Base-by-base conservation (phyloP, 2,113 vertebrate genomes). In the Hippocampus comes region DNA sequence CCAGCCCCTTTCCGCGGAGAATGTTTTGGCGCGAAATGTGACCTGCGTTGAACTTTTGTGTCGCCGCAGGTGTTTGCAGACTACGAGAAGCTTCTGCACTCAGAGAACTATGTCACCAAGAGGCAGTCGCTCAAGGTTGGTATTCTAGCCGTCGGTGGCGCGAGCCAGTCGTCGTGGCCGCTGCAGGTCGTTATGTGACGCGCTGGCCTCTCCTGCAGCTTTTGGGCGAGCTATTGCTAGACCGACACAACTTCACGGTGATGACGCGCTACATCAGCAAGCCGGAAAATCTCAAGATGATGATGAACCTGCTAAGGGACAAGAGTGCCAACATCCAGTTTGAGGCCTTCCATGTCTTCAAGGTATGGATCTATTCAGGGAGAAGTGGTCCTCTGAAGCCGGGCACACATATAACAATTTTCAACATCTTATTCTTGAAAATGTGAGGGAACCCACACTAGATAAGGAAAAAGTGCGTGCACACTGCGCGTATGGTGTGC, bases 311-410 rank as follows among this genome's bases (percentile, higher is more conserved):
- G 70, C 94, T 99, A 21, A 86, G 95, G 80, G 96, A 98, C 79
- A 97, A 97, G 85, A 98, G 96, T 76, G 93, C 94, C 73, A 99
- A 98, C 91, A 99, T 98, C 80, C 97, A 99, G 89, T 98, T 98
- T 86, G 97, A 99, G 88, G 97, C 97, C 55, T 99, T 99, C 86
- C 97, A 98, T 0, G 97, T 99, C 68, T 99, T 99, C 76, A 99
- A 98, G 96, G 96, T 61, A 6, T 34, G 15, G 57, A 60, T 23
- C 23, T 0, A 15, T 61, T 34, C 1, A 14, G 10, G 23, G 21
- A 61, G 4, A 27, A 25, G 43, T 14, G 43, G 2, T 14, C 43
- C 43, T 46, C 30, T 27, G 30, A 30, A 30, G 14, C n/a, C 2
- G 5, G 59, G 59, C 27, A 30, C 6, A 34, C 8, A 17, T 34